Percentiles rank a stretch among this genome's conserved stretches.
phyloP scores from a whole-genome alignment of 2,888 invertebrate species.

The Cerastis leucographa region DNA sequence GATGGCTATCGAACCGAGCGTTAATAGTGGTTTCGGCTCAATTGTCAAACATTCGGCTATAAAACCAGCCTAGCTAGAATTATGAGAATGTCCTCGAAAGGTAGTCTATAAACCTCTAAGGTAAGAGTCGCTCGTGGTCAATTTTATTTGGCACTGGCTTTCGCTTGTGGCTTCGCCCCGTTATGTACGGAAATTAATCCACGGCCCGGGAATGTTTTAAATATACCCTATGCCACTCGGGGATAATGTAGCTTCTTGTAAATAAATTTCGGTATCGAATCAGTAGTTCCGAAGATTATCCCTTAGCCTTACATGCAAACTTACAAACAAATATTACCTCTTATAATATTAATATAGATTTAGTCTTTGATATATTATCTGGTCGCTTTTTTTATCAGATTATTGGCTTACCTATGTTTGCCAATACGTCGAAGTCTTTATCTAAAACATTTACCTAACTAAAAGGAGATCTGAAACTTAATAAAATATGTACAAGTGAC shows the following conservation, averaged over 20 bases:
- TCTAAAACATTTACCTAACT: conserved; percentile 5
- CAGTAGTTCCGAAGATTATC: too few relatives aligned
- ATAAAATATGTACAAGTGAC: conserved; percentile 44
- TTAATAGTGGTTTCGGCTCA: neutral
- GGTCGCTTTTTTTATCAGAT: neutral
- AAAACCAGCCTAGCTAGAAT: neutral
- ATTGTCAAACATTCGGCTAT: neutral
- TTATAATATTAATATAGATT: too few relatives aligned
- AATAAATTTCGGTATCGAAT: too few relatives aligned
- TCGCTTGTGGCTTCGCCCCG: too few relatives aligned
- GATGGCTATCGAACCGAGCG: neutral
- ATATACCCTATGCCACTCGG: too few relatives aligned
- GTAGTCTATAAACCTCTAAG: neutral
- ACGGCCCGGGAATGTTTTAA: too few relatives aligned
- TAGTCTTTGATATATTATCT: neutral
- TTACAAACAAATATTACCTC: too few relatives aligned
- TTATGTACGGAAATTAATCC: too few relatives aligned
- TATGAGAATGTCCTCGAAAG: neutral
- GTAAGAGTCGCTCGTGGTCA: neutral
- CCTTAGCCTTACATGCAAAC: too few relatives aligned
- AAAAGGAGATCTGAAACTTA: conserved; percentile 22
- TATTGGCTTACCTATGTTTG: neutral
- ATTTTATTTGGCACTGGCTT: neutral
- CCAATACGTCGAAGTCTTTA: neutral
- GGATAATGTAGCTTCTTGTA: too few relatives aligned